These are phyloP conservation scores for Tachina lurida DNA, from an alignment of 2,888 invertebrate genomes.

Conservation along the genomic window DNA sequence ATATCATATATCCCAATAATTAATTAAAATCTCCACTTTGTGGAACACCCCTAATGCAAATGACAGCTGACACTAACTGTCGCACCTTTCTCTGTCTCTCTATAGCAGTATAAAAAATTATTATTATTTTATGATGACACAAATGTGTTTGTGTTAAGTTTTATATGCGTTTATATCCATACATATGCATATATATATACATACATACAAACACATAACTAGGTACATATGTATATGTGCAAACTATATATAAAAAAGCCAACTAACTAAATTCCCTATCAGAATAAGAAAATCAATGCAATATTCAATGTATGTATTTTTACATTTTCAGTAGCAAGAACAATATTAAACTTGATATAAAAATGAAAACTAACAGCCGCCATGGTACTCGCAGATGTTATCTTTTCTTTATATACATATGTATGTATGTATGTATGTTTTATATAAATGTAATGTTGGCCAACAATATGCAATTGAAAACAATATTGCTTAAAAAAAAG, in stretches of 20 bases:
- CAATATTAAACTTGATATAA: slow-evolving; percentile 27
- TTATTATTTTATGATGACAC: neutral
- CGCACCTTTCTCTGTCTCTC: neutral
- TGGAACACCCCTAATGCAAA: neutral
- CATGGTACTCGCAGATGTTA: neutral
- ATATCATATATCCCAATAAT: neutral
- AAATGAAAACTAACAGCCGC: slow-evolving; percentile 9
- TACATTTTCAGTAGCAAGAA: slow-evolving; percentile 17
- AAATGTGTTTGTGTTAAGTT: slow-evolving; percentile 3
- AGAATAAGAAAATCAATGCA: neutral
- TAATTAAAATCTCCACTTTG: neutral
- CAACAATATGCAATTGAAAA: slow-evolving; percentile 33
- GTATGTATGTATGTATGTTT: neutral
- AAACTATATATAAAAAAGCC: too few relatives aligned
- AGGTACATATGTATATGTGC: neutral
- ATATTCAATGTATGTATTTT: slow-evolving; percentile 12
- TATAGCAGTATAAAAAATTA: slow-evolving; percentile 1
- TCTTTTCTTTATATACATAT: neutral
- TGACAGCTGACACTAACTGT: neutral
- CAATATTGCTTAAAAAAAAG: slow-evolving; percentile 15
- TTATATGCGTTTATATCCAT: neutral
- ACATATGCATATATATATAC: neutral
- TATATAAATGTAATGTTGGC: neutral
- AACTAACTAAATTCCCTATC: neutral
- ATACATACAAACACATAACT: neutral